Conservation (phyloP, 2,797 vertebrate species). For the Cryptoprocta ferox region DNA sequence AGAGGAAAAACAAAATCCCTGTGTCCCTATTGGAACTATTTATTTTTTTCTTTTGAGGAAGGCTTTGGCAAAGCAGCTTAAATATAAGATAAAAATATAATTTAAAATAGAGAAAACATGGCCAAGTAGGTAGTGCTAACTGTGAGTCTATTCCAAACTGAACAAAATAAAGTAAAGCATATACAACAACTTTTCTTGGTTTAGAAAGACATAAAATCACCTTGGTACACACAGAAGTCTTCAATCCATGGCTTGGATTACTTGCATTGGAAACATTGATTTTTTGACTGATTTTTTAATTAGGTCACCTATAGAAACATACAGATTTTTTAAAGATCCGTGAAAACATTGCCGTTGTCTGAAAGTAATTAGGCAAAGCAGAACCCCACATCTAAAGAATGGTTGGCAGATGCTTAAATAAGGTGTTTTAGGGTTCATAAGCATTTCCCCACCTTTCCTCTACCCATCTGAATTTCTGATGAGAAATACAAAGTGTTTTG, state of each 20-base stretch:
- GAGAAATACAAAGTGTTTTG: not conserved
- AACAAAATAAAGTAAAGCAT: not conserved
- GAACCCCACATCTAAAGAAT: not conserved
- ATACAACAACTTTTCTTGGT: not conserved
- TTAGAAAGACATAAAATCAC: not conserved
- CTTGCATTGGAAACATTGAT: not conserved
- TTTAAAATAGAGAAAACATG: not conserved
- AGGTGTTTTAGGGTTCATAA: not conserved
- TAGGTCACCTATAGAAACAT: not conserved
- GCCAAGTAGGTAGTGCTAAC: not conserved
- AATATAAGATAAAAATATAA: not conserved
- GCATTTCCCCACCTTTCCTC: not conserved
- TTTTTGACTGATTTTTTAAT: not conserved
- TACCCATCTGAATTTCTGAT: not conserved
- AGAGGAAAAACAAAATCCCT: not conserved
- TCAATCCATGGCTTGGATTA: not conserved
- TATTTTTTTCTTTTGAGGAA: conserved; percentile 22
- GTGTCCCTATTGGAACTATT: not conserved
- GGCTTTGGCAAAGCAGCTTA: conserved; percentile 15
- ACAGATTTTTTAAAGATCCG: not conserved
- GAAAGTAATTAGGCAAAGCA: not conserved
- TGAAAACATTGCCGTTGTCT: not conserved
- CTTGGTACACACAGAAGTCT: not conserved
- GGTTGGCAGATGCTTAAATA: not conserved
- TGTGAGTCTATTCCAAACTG: not conserved